Base-by-base conservation (phyloP, 2,888 invertebrate genomes). In the Antitype chi region DNA sequence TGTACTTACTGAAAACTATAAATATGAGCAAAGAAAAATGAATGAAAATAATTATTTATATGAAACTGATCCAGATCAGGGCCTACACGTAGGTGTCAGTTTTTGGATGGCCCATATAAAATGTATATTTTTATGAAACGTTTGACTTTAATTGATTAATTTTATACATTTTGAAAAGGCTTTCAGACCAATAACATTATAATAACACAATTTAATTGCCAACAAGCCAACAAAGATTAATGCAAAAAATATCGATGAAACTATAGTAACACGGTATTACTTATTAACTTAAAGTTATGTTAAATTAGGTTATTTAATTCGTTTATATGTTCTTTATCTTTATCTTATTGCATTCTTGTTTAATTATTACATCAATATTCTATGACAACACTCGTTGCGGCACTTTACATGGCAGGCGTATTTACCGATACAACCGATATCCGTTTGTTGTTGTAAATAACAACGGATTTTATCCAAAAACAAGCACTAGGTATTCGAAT, bases 351-450 rank as follows among this genome's bases (percentile, higher is more conserved):
- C 17, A 15, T 57, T 59, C 73, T 72, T 11, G 15, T 13, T 13
- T 28, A 53, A 66, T n/a, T n/a, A 55, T 67, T 49, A 25, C 17
- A 32, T 32, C n/a, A 70, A 64, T 47, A 32, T 15, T 25, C 49
- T 9, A 28, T 60, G 5, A 28, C 59, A 8, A 53, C 25, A 4
- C 47, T 47, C 11, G n/a, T 70, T 78, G 80, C 66, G 17, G 28
- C 13, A 60, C 52, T 17, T 15, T 77, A 25, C 43, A 2, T 9
- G 1, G 15, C 38, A 80, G 82, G 82, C 64, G 57, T 25, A 57
- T 43, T 17, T 8, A 62, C 32, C 13, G 49, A 66, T 20, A 52
- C 15, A 6, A 62, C 32, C 13, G 49, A 66, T 20, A 52, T 53
- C 25, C 23, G 6, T 13, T 5, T 53, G 47, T 11, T 47, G 32